A percentile compares a stretch with the other conserved stretches of the same genome.
These are phyloP conservation scores for Brachypterus glaber DNA, from an alignment of 2,888 invertebrate species.

Conservation along the genomic window DNA sequence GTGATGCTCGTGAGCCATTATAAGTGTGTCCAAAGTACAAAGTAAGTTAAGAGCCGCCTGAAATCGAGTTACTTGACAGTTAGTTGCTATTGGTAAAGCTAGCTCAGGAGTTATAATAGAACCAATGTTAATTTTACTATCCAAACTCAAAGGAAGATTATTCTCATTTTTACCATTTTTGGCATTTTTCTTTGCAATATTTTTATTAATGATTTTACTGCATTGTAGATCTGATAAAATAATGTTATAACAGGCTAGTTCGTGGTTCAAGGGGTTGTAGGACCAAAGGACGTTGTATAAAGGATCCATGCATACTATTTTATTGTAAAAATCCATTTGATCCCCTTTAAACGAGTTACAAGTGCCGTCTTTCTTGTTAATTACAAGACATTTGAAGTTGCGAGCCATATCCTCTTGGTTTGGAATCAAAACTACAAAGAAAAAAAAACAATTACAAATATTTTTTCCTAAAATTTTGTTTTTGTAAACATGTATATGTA, in stretches of 20 bases:
- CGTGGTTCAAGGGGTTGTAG: slow-evolving; percentile 58
- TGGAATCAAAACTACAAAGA: slow-evolving; percentile 77
- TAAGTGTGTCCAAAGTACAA: slow-evolving; percentile 82
- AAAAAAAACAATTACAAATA: no score
- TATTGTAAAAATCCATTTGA: slow-evolving; percentile 75
- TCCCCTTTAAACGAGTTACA: slow-evolving; percentile 80
- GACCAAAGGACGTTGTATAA: slow-evolving; percentile 92
- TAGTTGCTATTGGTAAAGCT: slow-evolving; percentile 63
- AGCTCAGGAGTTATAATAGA: slow-evolving; percentile 73
- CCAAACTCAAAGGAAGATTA: slow-evolving; percentile 14
- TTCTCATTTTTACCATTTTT: slow-evolving; percentile 24
- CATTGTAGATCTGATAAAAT: slow-evolving; percentile 65
- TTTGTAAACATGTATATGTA: no score
- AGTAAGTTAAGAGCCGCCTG: slow-evolving; percentile 87
- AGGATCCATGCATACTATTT: slow-evolving; percentile 79
- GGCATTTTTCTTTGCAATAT: slow-evolving; percentile 27
- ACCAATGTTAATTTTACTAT: slow-evolving; percentile 35
- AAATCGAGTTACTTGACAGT: slow-evolving; percentile 65
- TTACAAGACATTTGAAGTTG: slow-evolving; percentile 76
- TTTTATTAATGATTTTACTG: slow-evolving; percentile 34
- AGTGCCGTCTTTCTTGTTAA: slow-evolving; percentile 79
- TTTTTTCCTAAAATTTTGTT: no score
- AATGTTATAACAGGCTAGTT: slow-evolving; percentile 73
- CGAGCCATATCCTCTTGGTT: slow-evolving; percentile 65
- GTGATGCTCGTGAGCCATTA: slow-evolving; percentile 64